Base-by-base conservation (phyloP, 2,797 vertebrate genomes). In the Neosalanx taihuensis region DNA sequence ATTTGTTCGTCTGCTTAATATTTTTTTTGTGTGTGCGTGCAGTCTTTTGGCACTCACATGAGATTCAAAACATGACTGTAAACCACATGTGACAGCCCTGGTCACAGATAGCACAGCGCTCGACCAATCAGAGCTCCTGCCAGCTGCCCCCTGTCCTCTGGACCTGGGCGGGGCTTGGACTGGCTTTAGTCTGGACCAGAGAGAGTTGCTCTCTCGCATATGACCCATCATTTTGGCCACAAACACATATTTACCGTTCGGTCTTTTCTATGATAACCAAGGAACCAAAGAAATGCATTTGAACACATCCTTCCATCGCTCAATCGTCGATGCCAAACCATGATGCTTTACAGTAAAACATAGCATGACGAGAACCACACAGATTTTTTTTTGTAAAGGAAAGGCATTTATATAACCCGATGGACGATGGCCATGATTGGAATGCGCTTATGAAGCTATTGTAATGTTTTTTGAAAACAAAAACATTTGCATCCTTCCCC, bases 1-100 rank as follows among this genome's bases (percentile, higher is more conserved):
- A 83, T 88, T 77, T 82, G 67, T 84, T 85, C 66, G 72, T 86
- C 79, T 84, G 79, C 82, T 89, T 76, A 80, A 76, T 72, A 73
- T 74, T 75, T 72, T 76, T 76, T 75, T 73, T 72, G 72, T 76
- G 81, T n/a, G n/a, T n/a, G n/a, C n/a, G n/a, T n/a, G n/a, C 82
- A 82, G 80, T 82, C 73, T 84, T 87, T 83, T 84, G 84, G 81
- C 80, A 75, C 79, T 74, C 65, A 64, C 46, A 73, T 67, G 72
- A 77, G 75, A 73, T 76, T 81, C 69, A 72, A 72, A 64, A 71
- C 76, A 68, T 29, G 71, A 79, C 71, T 71, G 60, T 12, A 23
- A 79, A 79, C 76, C 74, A 62, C 76, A 69, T 29, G 73, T 46
- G 78, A 80, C 76, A 15, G 74, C 81, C 26, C 79, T 72, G 77